Percentiles rank a stretch among this genome's conserved stretches.
Evolutionary conservation across 2,113 vertebrate species (phyloP).

Genomic region (Mixornis gularis): DNA sequence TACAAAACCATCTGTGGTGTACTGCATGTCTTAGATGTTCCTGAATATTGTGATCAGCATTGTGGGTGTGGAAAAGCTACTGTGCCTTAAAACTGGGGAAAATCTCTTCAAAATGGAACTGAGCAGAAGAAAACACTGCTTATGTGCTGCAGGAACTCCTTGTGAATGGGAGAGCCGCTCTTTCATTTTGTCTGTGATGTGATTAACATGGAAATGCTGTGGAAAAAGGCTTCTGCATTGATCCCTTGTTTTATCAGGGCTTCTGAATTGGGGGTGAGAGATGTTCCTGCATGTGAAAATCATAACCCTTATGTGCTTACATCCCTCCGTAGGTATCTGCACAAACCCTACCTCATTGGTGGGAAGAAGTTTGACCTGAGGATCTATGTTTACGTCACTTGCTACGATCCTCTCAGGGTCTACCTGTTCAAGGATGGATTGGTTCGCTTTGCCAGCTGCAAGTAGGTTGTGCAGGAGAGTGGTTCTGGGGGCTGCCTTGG

Average conservation of each 20-base stretch:
- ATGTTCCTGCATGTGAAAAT: background rate
- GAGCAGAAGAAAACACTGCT: background rate
- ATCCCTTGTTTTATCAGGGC: background rate
- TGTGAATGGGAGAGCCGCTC: background rate
- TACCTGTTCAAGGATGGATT: conserved; percentile 95
- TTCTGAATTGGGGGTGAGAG: background rate
- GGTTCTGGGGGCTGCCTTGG: background rate
- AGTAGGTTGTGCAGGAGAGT: conserved; percentile 71
- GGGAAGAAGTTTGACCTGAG: conserved; percentile 97
- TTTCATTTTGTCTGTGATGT: background rate
- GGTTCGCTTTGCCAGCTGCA: conserved; percentile 98
- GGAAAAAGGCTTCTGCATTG: background rate
- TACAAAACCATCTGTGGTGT: background rate
- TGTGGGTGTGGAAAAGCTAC: conserved; percentile 3
- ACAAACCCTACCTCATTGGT: conserved; percentile 97
- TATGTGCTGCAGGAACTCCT: background rate
- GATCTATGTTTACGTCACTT: conserved; percentile 94
- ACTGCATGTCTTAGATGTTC: background rate
- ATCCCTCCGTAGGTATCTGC: conserved; percentile 80
- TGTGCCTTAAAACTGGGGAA: background rate
- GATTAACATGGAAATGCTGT: background rate
- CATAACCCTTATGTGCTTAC: background rate
- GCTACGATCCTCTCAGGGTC: conserved; percentile 89
- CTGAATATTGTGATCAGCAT: background rate
- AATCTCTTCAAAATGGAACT: background rate